phyloP scores from a whole-genome alignment of 2,113 vertebrate genomes.

The Excalfactoria chinensis region DNA sequence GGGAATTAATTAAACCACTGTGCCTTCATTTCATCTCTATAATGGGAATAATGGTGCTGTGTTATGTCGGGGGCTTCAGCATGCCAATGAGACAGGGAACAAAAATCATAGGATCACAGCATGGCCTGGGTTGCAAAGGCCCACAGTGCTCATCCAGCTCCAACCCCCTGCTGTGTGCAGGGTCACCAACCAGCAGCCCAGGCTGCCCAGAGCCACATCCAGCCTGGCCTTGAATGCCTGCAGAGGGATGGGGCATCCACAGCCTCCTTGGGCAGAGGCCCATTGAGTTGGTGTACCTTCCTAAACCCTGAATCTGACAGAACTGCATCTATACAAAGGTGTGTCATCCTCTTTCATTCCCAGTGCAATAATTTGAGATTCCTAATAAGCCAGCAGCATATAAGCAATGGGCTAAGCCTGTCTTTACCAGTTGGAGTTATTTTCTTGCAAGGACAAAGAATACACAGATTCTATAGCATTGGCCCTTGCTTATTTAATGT shows the following conservation, averaged over 20 bases:
- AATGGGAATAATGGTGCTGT: background rate
- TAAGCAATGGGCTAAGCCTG: background rate
- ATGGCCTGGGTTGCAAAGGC: too few species aligned
- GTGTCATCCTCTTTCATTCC: background rate
- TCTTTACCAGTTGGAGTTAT: background rate
- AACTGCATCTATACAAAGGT: background rate
- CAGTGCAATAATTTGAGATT: background rate
- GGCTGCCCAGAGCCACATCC: too few species aligned
- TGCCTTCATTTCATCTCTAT: conserved; percentile 51
- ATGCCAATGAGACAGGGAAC: background rate
- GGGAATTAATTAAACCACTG: conserved; percentile 12
- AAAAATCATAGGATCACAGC: too few species aligned
- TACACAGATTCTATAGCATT: background rate
- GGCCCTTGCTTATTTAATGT: background rate
- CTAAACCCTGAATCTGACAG: background rate
- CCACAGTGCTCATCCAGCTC: too few species aligned
- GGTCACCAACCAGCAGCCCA: too few species aligned
- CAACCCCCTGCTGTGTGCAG: too few species aligned
- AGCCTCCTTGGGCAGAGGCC: background rate
- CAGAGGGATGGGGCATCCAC: too few species aligned
- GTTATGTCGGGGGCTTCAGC: conserved; percentile 46
- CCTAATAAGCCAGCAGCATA: background rate
- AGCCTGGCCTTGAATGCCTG: too few species aligned
- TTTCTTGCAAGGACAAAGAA: background rate
- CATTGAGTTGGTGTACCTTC: background rate